Conservation (phyloP, 2,113 vertebrate genomes). For the Aptenodytes patagonicus region DNA sequence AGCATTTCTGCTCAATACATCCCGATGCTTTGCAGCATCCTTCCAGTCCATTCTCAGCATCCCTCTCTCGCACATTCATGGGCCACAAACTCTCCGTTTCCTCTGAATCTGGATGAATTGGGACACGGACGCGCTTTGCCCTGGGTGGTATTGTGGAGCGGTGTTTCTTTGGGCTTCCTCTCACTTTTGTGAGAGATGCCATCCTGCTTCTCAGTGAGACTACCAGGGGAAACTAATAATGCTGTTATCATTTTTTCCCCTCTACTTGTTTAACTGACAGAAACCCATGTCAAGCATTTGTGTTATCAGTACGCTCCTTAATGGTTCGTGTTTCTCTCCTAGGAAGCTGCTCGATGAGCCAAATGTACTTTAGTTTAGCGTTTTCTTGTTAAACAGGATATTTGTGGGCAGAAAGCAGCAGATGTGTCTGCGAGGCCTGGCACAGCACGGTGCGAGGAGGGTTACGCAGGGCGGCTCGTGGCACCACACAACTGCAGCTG, state of each 20-base stretch:
- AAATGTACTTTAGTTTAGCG: fast-evolving
- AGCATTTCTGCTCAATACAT: neutral
- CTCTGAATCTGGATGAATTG: neutral
- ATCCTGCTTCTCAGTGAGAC: neutral
- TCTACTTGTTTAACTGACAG: neutral
- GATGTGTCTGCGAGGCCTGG: neutral
- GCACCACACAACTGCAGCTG: neutral
- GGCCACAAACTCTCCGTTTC: neutral
- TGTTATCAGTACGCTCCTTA: fast-evolving
- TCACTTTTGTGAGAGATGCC: neutral
- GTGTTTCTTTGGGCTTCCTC: neutral
- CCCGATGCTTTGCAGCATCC: neutral
- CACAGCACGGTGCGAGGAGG: fast-evolving
- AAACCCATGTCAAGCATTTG: neutral
- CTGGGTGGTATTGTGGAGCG: fast-evolving
- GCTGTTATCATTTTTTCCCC: too few relatives aligned
- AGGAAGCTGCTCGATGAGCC: neutral
- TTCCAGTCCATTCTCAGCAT: neutral
- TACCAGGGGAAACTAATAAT: fast-evolving
- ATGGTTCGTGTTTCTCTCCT: fast-evolving
- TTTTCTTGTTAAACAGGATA: neutral
- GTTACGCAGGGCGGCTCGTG: fast-evolving
- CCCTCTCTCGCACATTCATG: neutral
- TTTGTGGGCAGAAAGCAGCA: neutral
- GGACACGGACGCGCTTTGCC: neutral